Evolutionary conservation across 2,797 vertebrate genomes (phyloP), one percentile per base, ranked within the genome.

Genomic region (Epinephelus awoara): DNA sequence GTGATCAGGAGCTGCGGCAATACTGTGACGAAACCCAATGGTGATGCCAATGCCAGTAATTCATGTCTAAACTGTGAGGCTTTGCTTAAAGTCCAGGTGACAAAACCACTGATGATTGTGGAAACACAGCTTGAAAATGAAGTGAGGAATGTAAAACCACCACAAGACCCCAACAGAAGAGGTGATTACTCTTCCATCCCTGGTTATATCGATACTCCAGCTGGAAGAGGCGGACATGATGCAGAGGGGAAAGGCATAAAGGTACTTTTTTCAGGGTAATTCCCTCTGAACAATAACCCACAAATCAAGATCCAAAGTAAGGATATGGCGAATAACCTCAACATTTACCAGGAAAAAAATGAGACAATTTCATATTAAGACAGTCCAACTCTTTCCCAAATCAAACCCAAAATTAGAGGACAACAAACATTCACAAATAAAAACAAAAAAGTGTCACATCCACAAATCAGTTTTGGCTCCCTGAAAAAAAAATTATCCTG

Each of bases 131-230:
- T 66, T 75, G 44, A 55, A 67, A 61, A 58, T 38, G 67, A 84
- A 63, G 70, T 1, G 21, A 80, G 82, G 71, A 82, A 85, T 82
- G 70, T 40, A 62, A 67, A 78, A 61, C 29, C 67, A 70, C 52
- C 82, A 67, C 61, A 23, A 72, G 77, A 77, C 66, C 67, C 51
- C 64, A 63, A 77, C 67, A 54, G 72, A 74, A 75, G 56, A 85
- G 64, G 57, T 44, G 63, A 88, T 85, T 64, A 73, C 64, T 88
- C 82, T 71, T 82, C 67, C 82, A 85, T 87, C 21, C 69, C 23
- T 14, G 58, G 38, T 27, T 61, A 19, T 74, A 84, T 68, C 15
- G 65, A 87, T 64, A 29, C 29, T 76, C 56, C 74, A 75, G 69
- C 81, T 85, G 85, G 79, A 69, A 11, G 47, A 67, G 47, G 21